A percentile compares a stretch with the other conserved stretches of the same genome.
These are phyloP conservation scores for Parazoanthus darwini DNA, from an alignment of 92 coral and sea anemone species.

Conservation along the genomic window DNA sequence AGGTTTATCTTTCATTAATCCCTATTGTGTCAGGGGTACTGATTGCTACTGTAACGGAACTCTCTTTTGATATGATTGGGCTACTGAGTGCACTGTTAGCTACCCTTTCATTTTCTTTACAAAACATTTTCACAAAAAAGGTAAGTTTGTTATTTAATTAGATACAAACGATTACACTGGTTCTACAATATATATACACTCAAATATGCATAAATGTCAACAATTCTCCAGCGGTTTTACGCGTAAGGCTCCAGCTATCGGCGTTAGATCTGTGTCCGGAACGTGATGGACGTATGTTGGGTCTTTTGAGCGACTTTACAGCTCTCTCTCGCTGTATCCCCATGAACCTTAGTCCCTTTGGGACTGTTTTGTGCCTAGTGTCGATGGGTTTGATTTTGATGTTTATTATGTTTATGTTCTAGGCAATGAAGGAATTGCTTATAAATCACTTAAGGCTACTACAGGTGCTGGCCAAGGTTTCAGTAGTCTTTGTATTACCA, in stretches of 20 bases:
- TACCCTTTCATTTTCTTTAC: constrained; percentile 86
- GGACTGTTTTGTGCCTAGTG: no score
- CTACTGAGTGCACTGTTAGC: constrained; percentile 88
- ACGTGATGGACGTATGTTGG: no score
- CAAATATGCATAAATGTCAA: no score
- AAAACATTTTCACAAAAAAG: constrained; percentile 96
- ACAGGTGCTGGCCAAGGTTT: constrained; percentile 72
- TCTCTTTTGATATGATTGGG: constrained; percentile 88
- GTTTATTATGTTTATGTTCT: constrained; percentile 19
- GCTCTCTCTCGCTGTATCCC: no score
- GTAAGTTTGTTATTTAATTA: constrained; percentile 44
- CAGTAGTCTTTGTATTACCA: constrained; percentile 77
- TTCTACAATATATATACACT: no score
- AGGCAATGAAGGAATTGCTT: constrained; percentile 85
- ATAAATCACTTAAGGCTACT: constrained; percentile 90
- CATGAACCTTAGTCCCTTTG: no score
- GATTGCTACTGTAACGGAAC: constrained; percentile 91
- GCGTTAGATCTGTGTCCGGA: no score
- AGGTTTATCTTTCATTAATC: constrained; percentile 91
- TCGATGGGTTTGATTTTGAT: no score
- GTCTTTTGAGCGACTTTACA: no score
- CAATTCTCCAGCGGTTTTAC: no score
- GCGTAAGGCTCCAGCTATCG: no score
- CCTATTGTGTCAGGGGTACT: constrained; percentile 94
- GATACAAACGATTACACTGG: background rate